These are phyloP conservation scores for Microhierax caerulescens DNA, from an alignment of 2,797 vertebrate species.

Conservation along the genomic window DNA sequence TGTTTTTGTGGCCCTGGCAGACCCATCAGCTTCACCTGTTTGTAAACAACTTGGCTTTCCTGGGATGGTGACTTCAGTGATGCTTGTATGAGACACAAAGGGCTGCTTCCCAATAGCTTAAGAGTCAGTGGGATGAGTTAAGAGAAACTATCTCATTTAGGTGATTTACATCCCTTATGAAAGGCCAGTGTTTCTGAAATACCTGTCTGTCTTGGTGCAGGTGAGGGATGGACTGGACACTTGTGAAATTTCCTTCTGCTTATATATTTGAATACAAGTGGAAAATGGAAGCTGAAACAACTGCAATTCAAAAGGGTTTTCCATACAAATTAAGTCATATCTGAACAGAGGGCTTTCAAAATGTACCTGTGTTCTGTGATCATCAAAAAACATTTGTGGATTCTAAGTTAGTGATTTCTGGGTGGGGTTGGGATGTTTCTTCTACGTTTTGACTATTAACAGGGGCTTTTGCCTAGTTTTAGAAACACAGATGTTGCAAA, in stretches of 20 bases:
- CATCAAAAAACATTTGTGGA: neutral
- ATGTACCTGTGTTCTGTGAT: neutral
- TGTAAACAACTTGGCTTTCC: neutral
- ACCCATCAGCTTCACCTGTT: neutral
- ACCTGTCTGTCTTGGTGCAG: neutral
- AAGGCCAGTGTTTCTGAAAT: neutral
- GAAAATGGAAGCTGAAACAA: neutral
- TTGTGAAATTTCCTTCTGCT: neutral
- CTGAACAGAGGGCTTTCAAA: neutral
- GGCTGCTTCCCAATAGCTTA: neutral
- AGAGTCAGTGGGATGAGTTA: fast-evolving
- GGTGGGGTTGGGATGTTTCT: neutral
- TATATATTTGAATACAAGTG: fast-evolving
- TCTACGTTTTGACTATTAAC: neutral
- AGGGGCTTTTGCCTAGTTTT: neutral
- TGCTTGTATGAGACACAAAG: fast-evolving
- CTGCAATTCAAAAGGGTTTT: neutral
- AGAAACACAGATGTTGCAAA: neutral
- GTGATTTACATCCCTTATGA: neutral
- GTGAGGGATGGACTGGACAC: neutral
- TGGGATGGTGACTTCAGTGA: neutral
- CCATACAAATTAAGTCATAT: neutral
- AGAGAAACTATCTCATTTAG: neutral
- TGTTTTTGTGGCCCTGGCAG: fast-evolving
- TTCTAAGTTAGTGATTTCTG: neutral